Evolutionary conservation across 1,140 invertebrate species (phyloP).

Genomic region (fruit fly (Drosophila melanogaster)): Release_6_plus_ISO1_MT NT_037436.4:19510001-19510500

Average conservation of each 20-base stretch:
- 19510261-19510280: slow-evolving; percentile 49
- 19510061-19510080: slow-evolving; percentile 81
- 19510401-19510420: slow-evolving; percentile 38
- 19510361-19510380: neutral
- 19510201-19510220: slow-evolving; percentile 74
- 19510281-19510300: slow-evolving; percentile 55
- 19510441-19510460: slow-evolving; percentile 22
- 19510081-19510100: slow-evolving; percentile 41
- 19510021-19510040: slow-evolving; percentile 79
- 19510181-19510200: slow-evolving; percentile 77
- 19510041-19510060: slow-evolving; percentile 82
- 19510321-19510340: slow-evolving; percentile 31
- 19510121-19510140: slow-evolving; percentile 11
- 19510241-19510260: slow-evolving; percentile 18
- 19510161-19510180: slow-evolving; percentile 38
- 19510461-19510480: neutral
- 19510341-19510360: slow-evolving; percentile 22
- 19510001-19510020: slow-evolving; percentile 25
- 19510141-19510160: slow-evolving; percentile 15
- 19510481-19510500: too few species aligned
- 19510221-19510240: slow-evolving; percentile 1
- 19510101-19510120: slow-evolving; percentile 40
- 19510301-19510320: slow-evolving; percentile 28
- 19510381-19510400: slow-evolving; percentile 5
- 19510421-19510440: neutral